Evolutionary conservation across 2,888 invertebrate species (phyloP).

Genomic region (Chironomus tentans): DNA sequence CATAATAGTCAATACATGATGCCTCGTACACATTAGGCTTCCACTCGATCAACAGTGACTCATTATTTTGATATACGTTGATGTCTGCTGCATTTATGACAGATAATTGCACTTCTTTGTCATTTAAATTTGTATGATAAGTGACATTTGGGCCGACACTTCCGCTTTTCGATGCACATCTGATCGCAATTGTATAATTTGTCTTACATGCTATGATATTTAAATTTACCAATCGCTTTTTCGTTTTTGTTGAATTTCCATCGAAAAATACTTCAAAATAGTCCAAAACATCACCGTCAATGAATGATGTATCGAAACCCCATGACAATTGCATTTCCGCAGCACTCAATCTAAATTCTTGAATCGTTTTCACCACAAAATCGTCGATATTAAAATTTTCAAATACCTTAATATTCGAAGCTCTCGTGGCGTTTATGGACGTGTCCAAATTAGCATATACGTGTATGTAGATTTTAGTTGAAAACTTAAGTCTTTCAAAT

Average conservation of each 20-base stretch:
- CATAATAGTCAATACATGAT: neutral
- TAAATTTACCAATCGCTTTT: neutral
- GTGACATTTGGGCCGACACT: neutral
- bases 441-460: slow-evolving; percentile 7
- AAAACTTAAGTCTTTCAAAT: neutral
- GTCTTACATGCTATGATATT: neutral
- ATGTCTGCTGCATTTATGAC: neutral
- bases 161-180: neutral
- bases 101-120: neutral
- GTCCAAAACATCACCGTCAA: neutral
- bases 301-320: neutral
- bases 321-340: neutral
- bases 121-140: neutral
- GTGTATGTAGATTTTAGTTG: neutral
- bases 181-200: neutral
- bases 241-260: neutral
- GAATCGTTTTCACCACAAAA: neutral
- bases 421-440: neutral
- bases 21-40: neutral
- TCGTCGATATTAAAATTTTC: slow-evolving; percentile 2
- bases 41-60: neutral
- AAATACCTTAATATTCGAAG: neutral
- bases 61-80: neutral
- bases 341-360: neutral
- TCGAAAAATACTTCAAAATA: neutral